phyloP scores from a whole-genome alignment of 2,113 vertebrate genomes.

The Leptocoma aspasia region DNA sequence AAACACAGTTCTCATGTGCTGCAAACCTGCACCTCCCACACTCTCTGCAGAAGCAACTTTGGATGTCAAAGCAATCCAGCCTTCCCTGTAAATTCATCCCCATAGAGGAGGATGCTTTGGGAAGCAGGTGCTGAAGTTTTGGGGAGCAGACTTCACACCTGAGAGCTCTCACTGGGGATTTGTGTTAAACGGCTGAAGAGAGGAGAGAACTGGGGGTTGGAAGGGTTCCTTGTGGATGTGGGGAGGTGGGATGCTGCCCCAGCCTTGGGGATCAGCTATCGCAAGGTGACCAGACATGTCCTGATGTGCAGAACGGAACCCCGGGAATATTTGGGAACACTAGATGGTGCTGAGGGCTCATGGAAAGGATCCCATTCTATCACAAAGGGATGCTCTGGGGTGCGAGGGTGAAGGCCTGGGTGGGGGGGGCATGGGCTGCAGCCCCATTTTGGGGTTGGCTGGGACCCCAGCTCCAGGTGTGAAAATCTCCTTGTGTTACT shows the following conservation, averaged over 20 bases:
- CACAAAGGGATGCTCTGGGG: background rate
- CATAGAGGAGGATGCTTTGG: background rate
- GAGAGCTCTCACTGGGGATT: background rate
- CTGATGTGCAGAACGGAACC: background rate
- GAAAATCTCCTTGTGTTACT: background rate
- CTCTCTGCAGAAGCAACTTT: background rate
- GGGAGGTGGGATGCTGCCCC: background rate
- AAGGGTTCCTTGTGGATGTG: background rate
- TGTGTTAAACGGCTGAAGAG: background rate
- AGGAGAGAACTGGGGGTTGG: fast-evolving
- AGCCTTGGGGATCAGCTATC: fast-evolving
- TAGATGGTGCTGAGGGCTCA: constrained; percentile 52
- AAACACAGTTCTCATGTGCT: background rate
- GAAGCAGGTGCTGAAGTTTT: background rate
- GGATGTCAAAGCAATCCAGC: background rate
- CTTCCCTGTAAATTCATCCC: background rate
- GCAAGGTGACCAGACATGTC: fast-evolving
- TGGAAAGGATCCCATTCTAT: fast-evolving
- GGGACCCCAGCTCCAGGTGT: background rate
- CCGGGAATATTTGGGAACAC: background rate
- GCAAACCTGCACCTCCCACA: background rate
- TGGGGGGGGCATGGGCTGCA: fast-evolving
- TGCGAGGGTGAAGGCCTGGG: background rate
- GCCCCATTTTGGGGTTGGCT: background rate
- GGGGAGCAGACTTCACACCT: background rate